Conservation (phyloP, 2,113 vertebrate species). For the Lepus americanus region DNA sequence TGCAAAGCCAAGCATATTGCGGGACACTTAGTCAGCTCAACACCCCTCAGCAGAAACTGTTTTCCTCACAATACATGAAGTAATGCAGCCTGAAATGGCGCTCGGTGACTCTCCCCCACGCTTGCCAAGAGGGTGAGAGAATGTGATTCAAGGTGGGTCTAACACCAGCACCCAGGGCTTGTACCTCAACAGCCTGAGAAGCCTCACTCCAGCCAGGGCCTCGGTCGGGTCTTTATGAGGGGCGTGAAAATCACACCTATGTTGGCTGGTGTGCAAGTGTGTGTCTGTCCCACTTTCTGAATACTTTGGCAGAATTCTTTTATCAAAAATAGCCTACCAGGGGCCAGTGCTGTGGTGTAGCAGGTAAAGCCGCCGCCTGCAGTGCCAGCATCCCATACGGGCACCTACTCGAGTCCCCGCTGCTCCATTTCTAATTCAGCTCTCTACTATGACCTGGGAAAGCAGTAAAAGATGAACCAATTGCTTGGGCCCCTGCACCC, state of each 20-base stretch:
- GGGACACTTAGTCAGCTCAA: not conserved
- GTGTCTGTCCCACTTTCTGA: not conserved
- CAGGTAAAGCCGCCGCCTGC: no score
- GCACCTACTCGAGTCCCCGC: no score
- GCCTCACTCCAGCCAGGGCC: not conserved
- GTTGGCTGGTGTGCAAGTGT: not conserved
- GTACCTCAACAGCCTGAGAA: not conserved
- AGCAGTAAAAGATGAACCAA: no score
- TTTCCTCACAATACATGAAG: not conserved
- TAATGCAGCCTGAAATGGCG: not conserved
- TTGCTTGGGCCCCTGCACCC: no score
- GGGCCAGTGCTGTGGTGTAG: no score
- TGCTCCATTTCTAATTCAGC: no score
- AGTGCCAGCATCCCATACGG: no score
- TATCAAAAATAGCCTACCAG: not conserved
- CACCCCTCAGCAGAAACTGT: fast-evolving
- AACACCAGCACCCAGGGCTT: not conserved
- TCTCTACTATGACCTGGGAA: no score
- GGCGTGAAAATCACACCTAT: not conserved
- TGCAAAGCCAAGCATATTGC: not conserved
- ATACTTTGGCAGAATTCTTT: not conserved
- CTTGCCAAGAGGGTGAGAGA: not conserved
- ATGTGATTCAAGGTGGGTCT: not conserved
- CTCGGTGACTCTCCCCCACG: no score
- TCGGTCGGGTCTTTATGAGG: not conserved